Percentiles rank a stretch among this genome's conserved stretches.
phyloP scores from a whole-genome alignment of 2,888 invertebrate genomes.

The Theretra japonica region DNA sequence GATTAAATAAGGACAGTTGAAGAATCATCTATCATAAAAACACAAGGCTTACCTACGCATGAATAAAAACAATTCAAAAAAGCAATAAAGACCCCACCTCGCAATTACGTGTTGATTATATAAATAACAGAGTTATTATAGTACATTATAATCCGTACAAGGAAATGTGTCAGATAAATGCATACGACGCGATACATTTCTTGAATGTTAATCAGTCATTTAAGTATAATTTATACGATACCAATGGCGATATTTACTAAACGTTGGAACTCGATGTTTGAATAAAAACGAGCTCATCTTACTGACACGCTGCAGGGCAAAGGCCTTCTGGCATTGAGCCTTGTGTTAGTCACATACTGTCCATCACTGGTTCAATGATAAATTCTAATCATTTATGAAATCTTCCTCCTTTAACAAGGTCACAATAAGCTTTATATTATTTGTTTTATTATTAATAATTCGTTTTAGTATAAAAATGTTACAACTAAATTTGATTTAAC shows the following conservation, averaged over 20 bases:
- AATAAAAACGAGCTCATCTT: slow-evolving; percentile 26
- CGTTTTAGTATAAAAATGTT: no score
- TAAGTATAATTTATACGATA: slow-evolving; percentile 28
- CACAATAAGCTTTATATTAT: neutral
- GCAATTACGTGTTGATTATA: slow-evolving; percentile 69
- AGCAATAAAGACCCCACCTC: slow-evolving; percentile 68
- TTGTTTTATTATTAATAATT: neutral
- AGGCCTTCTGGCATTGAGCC: slow-evolving; percentile 27
- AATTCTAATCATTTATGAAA: neutral
- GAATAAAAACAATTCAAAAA: slow-evolving; percentile 56
- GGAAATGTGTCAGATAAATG: slow-evolving; percentile 47
- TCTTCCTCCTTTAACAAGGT: neutral
- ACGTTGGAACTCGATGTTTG: slow-evolving; percentile 23
- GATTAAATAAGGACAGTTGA: neutral
- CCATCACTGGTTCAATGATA: slow-evolving; percentile 17
- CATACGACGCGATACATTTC: slow-evolving; percentile 28
- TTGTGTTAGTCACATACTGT: slow-evolving; percentile 20
- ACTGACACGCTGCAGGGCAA: slow-evolving; percentile 5
- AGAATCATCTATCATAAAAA: slow-evolving; percentile 16
- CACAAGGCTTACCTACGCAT: slow-evolving; percentile 30
- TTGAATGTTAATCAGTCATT: slow-evolving; percentile 28
- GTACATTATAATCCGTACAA: slow-evolving; percentile 50
- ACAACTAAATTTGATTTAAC: no score
- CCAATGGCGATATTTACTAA: slow-evolving; percentile 15
- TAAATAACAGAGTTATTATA: slow-evolving; percentile 52